Percentiles rank a stretch among this genome's conserved stretches.
Conservation (phyloP, 1,140 invertebrate genomes). For the Magallana ariakensis region DNA sequence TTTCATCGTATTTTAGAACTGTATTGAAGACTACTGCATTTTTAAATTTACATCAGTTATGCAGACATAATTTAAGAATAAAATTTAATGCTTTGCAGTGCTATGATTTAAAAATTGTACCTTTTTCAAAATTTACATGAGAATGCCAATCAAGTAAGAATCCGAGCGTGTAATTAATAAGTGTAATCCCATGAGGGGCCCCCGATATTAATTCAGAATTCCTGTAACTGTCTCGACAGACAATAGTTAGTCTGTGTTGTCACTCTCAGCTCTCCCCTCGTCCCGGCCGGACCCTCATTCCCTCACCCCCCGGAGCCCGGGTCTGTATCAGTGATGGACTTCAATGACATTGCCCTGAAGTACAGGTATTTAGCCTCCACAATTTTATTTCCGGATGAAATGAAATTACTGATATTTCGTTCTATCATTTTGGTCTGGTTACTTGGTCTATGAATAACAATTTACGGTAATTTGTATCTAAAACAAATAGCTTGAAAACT, state of each 20-base stretch:
- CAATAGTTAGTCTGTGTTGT: background rate
- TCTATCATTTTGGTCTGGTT: background rate
- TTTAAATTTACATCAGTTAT: too few species aligned
- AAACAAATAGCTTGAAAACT: background rate
- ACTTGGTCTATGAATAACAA: background rate
- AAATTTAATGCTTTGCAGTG: too few species aligned
- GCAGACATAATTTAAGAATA: too few species aligned
- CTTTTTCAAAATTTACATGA: too few species aligned
- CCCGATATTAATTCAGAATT: slow-evolving; percentile 15
- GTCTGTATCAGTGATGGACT: background rate
- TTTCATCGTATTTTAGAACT: too few species aligned
- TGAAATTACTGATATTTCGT: background rate
- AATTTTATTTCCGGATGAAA: background rate
- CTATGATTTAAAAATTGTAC: too few species aligned
- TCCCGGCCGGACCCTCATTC: background rate
- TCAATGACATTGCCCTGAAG: background rate
- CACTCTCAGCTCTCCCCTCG: background rate
- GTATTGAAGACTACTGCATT: too few species aligned
- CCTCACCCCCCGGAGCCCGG: background rate
- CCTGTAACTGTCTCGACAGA: background rate
- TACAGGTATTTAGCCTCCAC: background rate
- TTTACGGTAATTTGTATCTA: background rate
- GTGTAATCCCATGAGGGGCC: background rate
- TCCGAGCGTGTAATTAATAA: background rate
- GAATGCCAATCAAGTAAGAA: background rate